phyloP scores from a whole-genome alignment of 2,113 vertebrate genomes.

The Puffinus mauretanicus region DNA sequence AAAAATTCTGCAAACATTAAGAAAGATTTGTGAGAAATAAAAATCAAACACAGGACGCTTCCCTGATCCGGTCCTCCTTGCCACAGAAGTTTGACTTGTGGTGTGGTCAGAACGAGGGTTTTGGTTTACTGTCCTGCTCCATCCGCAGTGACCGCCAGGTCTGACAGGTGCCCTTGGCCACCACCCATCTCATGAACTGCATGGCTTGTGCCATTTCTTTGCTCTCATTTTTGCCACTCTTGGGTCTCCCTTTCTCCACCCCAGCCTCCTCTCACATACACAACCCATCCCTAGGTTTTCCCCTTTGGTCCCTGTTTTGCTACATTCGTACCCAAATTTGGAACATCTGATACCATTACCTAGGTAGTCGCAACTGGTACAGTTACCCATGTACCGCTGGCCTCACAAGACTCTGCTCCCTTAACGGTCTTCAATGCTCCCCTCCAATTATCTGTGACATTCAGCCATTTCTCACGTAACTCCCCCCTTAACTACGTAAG shows the following conservation, averaged over 20 bases:
- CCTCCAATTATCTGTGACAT: background rate
- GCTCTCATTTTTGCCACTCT: background rate
- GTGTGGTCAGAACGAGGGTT: background rate
- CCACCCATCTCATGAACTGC: fast-evolving
- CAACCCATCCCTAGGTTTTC: background rate
- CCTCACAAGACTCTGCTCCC: background rate
- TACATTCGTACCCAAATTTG: background rate
- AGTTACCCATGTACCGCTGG: background rate
- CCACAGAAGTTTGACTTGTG: background rate
- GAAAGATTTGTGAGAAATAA: background rate
- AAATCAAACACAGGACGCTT: background rate
- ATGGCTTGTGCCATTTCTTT: background rate
- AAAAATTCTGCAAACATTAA: background rate
- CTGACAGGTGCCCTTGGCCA: background rate
- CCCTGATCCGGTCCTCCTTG: background rate
- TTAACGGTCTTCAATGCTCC: background rate
- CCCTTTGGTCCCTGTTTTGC: background rate
- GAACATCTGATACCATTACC: background rate
- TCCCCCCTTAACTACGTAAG: background rate
- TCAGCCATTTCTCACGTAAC: background rate
- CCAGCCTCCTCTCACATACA: background rate
- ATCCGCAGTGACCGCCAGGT: fast-evolving
- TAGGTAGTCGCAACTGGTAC: background rate
- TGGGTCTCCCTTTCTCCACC: background rate
- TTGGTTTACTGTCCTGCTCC: background rate